Conservation (phyloP, 2,888 invertebrate species). For the Nematopogon swammerdamellus region DNA sequence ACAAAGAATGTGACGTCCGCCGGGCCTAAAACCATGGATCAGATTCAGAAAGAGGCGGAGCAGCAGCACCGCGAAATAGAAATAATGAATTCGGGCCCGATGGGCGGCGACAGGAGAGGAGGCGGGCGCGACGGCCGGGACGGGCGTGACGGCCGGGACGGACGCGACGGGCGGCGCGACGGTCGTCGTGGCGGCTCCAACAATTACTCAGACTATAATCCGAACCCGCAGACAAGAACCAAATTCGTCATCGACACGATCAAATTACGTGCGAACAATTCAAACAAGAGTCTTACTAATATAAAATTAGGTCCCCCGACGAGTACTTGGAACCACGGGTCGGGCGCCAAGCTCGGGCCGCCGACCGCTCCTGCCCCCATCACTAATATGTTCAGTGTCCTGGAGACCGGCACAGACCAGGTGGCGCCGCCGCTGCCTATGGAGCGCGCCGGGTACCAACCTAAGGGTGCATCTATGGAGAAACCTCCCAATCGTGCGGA, state of each 20-base stretch:
- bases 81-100: conserved; percentile 38
- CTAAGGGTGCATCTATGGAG: conserved; percentile 48
- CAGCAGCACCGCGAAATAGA: conserved; percentile 75
- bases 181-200: conserved; percentile 17
- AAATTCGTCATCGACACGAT: conserved; percentile 36
- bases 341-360: conserved; percentile 34
- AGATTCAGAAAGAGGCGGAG: conserved; percentile 88
- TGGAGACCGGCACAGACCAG: conserved; percentile 19
- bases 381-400: conserved; percentile 30
- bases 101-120: conserved; percentile 53
- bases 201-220: conserved; percentile 20
- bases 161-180: background rate
- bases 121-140: conserved; percentile 33
- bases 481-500: conserved; percentile 40
- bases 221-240: conserved; percentile 27
- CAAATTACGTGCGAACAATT: conserved; percentile 19
- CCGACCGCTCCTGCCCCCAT: conserved; percentile 25
- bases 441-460: conserved; percentile 27
- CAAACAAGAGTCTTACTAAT: conserved; percentile 27
- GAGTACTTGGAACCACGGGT: conserved; percentile 38
- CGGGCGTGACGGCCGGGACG: background rate
- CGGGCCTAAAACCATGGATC: conserved; percentile 91
- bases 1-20: conserved; percentile 77
- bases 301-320: conserved; percentile 39
- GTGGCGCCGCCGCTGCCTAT: background rate